These are phyloP conservation scores for Mergus octosetaceus DNA, from an alignment of 2,797 vertebrate species.

Conservation along the genomic window DNA sequence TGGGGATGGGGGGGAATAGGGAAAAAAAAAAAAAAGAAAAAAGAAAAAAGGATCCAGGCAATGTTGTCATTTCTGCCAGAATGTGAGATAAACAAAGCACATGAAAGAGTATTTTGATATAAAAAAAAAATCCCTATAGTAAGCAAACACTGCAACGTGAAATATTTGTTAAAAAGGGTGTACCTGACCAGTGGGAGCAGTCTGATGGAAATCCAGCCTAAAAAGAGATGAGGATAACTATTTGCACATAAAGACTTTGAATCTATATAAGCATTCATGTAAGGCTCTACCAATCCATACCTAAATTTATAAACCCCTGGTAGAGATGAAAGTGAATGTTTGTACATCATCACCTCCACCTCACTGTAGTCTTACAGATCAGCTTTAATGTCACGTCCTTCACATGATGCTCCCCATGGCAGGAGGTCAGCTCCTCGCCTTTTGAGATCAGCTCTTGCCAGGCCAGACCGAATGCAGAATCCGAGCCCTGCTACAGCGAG, in stretches of 20 bases:
- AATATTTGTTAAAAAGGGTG: neutral
- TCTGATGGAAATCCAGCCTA: neutral
- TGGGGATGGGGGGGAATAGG: neutral
- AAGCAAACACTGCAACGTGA: neutral
- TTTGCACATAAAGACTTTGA: neutral
- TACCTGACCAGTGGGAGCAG: neutral
- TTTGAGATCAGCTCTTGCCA: neutral
- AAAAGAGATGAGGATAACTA: neutral
- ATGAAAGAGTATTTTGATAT: neutral
- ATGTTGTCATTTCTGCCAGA: neutral
- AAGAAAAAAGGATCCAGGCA: neutral
- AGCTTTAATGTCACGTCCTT: neutral
- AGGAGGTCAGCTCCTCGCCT: neutral
- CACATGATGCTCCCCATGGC: fast-evolving
- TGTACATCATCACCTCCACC: neutral
- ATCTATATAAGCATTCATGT: neutral
- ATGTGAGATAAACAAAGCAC: neutral
- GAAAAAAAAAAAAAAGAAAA: neutral
- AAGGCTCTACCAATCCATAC: neutral
- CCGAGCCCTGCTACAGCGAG: neutral
- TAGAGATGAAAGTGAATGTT: fast-evolving
- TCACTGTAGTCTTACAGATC: neutral
- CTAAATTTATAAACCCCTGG: neutral
- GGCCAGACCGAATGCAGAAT: fast-evolving
- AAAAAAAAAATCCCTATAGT: neutral